phyloP scores from a whole-genome alignment of 2,113 vertebrate genomes.

The Burhinus bistriatus region DNA sequence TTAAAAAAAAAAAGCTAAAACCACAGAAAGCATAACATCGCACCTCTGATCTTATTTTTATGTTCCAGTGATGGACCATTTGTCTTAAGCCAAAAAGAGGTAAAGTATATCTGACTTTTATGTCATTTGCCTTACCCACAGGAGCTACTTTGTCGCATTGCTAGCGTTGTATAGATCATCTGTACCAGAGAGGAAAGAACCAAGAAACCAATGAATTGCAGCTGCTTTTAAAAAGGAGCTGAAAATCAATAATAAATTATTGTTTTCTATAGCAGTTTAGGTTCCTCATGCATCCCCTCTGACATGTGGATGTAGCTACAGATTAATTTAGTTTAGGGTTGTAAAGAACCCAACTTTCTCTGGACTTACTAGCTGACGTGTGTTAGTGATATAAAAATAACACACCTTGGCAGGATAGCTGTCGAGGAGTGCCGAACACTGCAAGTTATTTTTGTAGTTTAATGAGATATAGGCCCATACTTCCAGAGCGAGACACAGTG shows the following conservation, averaged over 20 bases:
- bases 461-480: conserved; percentile 66
- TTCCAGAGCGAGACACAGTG: conserved; percentile 67
- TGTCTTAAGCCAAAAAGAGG: conserved; percentile 1
- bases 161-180: conserved; percentile 32
- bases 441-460: conserved; percentile 77
- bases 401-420: conserved; percentile 63
- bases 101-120: not conserved
- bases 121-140: conserved; percentile 8
- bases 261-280: conserved; percentile 60
- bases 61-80: not conserved
- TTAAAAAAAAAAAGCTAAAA: not conserved
- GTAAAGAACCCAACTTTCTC: conserved; percentile 46
- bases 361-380: conserved; percentile 33
- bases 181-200: conserved; percentile 19
- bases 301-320: conserved; percentile 70
- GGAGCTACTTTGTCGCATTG: not conserved
- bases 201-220: conserved; percentile 58
- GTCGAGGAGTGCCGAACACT: conserved; percentile 38
- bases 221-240: conserved; percentile 64
- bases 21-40: not conserved
- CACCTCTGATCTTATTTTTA: not conserved
- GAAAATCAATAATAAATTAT: conserved; percentile 79
- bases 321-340: conserved; percentile 71
- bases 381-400: conserved; percentile 74
- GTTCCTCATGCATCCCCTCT: conserved; percentile 53